These are phyloP conservation scores for Beroe forskalii DNA, from an alignment of 37 sponge, comb jelly and placozoan genomes.

Conservation along the genomic window DNA sequence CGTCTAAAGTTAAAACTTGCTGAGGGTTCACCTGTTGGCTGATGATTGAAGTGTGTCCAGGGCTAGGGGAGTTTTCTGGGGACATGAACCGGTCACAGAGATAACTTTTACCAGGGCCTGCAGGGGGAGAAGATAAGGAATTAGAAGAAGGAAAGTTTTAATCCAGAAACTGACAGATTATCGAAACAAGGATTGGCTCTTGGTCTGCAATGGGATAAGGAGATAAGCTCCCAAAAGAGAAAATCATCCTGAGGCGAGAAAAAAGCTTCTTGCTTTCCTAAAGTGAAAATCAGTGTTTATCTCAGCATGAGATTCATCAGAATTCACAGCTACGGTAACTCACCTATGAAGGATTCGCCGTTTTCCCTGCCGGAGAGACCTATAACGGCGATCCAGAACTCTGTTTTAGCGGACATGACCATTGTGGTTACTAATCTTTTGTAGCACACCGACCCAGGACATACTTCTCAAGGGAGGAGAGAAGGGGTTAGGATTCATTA, in stretches of 20 bases:
- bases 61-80: not conserved
- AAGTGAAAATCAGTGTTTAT: no score
- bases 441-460: constrained; percentile 14
- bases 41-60: constrained; percentile 11
- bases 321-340: no score
- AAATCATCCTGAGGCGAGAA: no score
- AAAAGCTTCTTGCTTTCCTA: no score
- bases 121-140: no score
- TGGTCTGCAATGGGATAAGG: no score
- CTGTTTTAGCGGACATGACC: constrained; percentile 23
- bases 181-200: no score
- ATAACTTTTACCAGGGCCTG: not conserved
- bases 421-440: not conserved
- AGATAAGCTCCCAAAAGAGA: no score
- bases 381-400: constrained; percentile 6
- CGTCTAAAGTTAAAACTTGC: not conserved
- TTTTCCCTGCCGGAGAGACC: constrained; percentile 5
- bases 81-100: constrained; percentile 32
- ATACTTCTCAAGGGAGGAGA: constrained; percentile 5
- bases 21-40: constrained; percentile 7
- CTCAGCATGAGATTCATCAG: no score
- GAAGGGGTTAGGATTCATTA: no score
- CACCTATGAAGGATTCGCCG: constrained; percentile 38
- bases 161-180: no score
- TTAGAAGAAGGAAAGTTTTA: no score